Percentiles rank a stretch among this genome's conserved stretches.
These are phyloP conservation scores for Zelleria hepariella DNA, from an alignment of 2,888 invertebrate species.

Conservation along the genomic window DNA sequence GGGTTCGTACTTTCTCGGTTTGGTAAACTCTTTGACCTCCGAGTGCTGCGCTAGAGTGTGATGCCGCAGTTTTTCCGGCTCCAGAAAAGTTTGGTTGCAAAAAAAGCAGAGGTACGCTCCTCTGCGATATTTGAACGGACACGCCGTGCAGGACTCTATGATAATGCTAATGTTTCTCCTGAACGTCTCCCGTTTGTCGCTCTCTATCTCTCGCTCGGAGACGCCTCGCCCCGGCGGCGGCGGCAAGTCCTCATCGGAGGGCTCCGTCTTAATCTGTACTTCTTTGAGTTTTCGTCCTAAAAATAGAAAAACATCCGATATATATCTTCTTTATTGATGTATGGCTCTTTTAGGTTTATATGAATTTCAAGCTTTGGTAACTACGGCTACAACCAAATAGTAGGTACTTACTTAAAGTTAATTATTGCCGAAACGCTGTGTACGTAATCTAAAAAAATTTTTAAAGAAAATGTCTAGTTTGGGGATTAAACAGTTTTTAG, in stretches of 20 bases:
- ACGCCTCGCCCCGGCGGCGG: conserved; percentile 6
- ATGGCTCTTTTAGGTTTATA: background rate
- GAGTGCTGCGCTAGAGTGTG: conserved; percentile 43
- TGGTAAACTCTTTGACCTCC: conserved; percentile 33
- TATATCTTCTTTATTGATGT: conserved; percentile 25
- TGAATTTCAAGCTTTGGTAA: background rate
- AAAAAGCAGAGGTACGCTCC: conserved; percentile 58
- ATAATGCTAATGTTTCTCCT: conserved; percentile 51
- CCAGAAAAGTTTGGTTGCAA: conserved; percentile 51
- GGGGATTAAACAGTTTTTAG: too few species aligned
- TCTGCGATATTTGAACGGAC: conserved; percentile 60
- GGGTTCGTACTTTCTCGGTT: conserved; percentile 56
- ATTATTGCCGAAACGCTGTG: background rate
- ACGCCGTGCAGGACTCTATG: conserved; percentile 50
- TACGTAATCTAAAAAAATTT: background rate
- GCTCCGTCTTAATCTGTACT: conserved; percentile 38
- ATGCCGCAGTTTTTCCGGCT: conserved; percentile 52
- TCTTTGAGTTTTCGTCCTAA: conserved; percentile 57
- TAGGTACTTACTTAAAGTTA: background rate
- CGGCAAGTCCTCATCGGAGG: conserved; percentile 23
- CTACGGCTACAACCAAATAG: background rate
- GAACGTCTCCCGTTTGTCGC: conserved; percentile 45
- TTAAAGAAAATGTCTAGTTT: too few species aligned
- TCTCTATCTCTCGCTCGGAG: conserved; percentile 22
- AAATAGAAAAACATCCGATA: conserved; percentile 65